Base-by-base conservation (phyloP, 2,888 invertebrate species). In the Noctuana brunneofusca region DNA sequence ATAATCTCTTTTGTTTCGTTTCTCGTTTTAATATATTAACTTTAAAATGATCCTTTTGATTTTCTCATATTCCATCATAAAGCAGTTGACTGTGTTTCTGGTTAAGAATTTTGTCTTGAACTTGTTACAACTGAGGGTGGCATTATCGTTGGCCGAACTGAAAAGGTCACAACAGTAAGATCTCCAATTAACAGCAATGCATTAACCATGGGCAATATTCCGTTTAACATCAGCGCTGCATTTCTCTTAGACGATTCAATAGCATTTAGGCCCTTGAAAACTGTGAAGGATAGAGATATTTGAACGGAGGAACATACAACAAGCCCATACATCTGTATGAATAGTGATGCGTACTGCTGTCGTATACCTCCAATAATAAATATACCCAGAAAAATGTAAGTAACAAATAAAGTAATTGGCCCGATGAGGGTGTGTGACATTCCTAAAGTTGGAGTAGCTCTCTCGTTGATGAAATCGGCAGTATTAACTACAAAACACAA, bases 391-490 rank as follows among this genome's bases (percentile, higher is more conserved):
- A 86, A 84, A 24, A 84, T 71, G 54, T 76, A 85, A 0, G 80
- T 82, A 0, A 82, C 77, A 20, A 83, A 77, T 38, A 87, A 71
- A 16, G 86, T 74, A 6, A 81, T 66, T 1, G 89, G 89, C 6
- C 80, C 76, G n/a, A 80, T 46, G 4, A 86, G 57, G 0, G 87
- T 78, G 59, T 89, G 86, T 0, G 75, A 63, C n/a, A 80, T 70
- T 5, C 79, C 79, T 11, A 78, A 64, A 0, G 75, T 75, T 3
- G 69, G 70, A 1, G 86, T 83, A 14, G 80, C 67, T 58, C 83
- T 75, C 68, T 86, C 87, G 58, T 86, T 87, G 53, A 88, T 87
- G 0, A 87, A 64, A 60, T 84, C 71, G 3, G 81, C 84, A 5
- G 87, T 86, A 41, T 78, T 86, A 8, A 84, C 69, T 8, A 89